Evolutionary conservation across 2,797 vertebrate species (phyloP), one percentile per base, ranked within the genome.

Genomic region (Schizopygopsis malacanthus): DNA sequence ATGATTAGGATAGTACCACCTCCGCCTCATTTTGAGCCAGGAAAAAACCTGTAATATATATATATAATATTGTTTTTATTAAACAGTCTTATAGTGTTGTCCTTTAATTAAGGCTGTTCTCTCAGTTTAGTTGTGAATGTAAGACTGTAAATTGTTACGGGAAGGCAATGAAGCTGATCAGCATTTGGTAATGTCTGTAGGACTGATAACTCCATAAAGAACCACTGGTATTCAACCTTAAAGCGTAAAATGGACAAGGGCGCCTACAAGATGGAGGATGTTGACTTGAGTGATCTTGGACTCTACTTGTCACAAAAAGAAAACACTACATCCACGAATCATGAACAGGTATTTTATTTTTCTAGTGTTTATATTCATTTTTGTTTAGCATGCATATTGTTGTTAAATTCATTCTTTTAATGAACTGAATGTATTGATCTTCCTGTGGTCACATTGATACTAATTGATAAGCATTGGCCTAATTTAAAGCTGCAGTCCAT

Each of bases 121-220:
- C 9, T n/a, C 50, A 16, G 20, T 22, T 56, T 56, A 22, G 20
- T 63, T 63, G 4, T 63, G 12, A 61, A 59, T 59, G n/a, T 56
- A 18, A 59, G 20, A 43, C 22, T 61, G 13, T 39, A 22, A 11
- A 6, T 70, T 39, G 67, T 52, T 82, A 3, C 16, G 18, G 22
- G 20, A 59, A 54, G 54, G 25, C 25, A 63, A 13, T 33, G 10
- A 25, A 63, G 50, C 41, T 54, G 41, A 63, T 33, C 12, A 65
- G 45, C 9, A 1, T 50, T 59, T 79, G 52, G 52, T 63, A 2
- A 75, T 15, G 7, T 71, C 28, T 89, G 43, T 89, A 99, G 98
- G 92, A 97, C 98, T 0, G 97, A 98, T 89, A 97, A 97, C 78
- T 94, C 97, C 61, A 96, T 99, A 87, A 99, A 98, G 92, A 99